Evolutionary conservation across 1,140 invertebrate genomes (phyloP), one percentile per base, ranked within the genome.

Genomic region (Amphibalanus amphitrite): DNA sequence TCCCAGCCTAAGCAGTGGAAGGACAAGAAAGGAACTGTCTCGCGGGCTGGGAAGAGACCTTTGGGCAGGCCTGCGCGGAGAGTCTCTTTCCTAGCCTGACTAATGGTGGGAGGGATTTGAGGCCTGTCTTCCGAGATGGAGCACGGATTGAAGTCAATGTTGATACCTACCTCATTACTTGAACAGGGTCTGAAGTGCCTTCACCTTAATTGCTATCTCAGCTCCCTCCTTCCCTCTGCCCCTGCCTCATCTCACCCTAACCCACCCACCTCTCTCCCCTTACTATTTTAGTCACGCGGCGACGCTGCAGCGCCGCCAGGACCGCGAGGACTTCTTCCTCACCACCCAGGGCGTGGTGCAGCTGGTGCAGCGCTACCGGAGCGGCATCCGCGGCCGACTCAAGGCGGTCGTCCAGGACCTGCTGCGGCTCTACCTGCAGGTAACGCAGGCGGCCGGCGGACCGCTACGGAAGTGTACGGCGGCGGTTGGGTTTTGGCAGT

Each of bases 401-500:
- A 97, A 97, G 83, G 88, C 91, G 0, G 92, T 96, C 0, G 93
- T 99, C 0, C 93, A 97, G 78, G 95, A 98, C 77, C 81, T 99
- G 8, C 81, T 99, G 13, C 86, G 89, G 67, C 90, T 95, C 76
- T 99, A 99, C 79, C 90, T 96, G 75, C 88, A 89, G 28, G 65
- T 67, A 17, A 26, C 23, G 26, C 23, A 6, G 26, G 25, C 23
- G 6, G 26, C 6, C 47, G 13, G 13, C 47, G 47, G 25, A 25
- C 47, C 25, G 13, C 47, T 59, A 25, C 13, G 47, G 13, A 59
- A 59, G 25, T 13, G 25, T 25, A 59, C 47, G 47, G 47, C 47
- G 47, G 13, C 47, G 47, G 25, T 25, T 25, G 47, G 25, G 47
- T 59, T 59, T 13, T 59, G 13, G 13, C 47, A 59, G n/a, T n/a